Evolutionary conservation across 2,113 vertebrate genomes (phyloP), one percentile per base, ranked within the genome.

Genomic region (Euleptes europaea): DNA sequence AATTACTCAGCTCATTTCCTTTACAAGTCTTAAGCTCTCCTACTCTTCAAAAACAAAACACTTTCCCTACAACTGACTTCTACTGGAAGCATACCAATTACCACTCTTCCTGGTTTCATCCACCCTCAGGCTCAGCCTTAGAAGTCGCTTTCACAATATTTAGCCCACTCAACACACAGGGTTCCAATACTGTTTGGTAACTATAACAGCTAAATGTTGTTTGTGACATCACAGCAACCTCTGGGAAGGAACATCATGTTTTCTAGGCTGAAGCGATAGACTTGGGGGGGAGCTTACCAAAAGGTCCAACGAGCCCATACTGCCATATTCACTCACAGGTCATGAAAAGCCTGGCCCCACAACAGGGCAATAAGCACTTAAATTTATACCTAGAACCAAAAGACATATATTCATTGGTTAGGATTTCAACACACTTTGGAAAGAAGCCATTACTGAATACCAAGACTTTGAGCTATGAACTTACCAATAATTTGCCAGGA

Each of bases 201-300:
- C 94, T 86, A 89, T 89, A 90, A 90, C 91, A 90, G 88, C 91
- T 89, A 91, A 92, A 44, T 74, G 54, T 70, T 80, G 89, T 67
- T 84, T 92, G 84, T 94, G 92, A 94, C 83, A 89, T 93, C 92
- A 93, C 65, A 93, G 73, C 88, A 92, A 82, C 23, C 63, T 40
- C 1, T 71, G 66, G 66, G 87, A 65, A 49, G 78, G 72, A 73
- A 60, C 44, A 28, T n/a, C 65, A 76, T 28, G 38, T 67, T 88
- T 79, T 71, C 74, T 11, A 42, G n/a, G 31, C 38, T 40, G 19
- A 28, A 60, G 47, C 17, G 49, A 5, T 26, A 63, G 11, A 14
- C 31, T 21, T 19, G 35, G 31, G 33, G 26, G 28, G 2, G 5
- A 9, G n/a, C 35, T 74, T 31, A 54, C 40, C 49, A 38, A 6